Conservation (phyloP, 1,140 invertebrate genomes). For the Metaphire vulgaris region DNA sequence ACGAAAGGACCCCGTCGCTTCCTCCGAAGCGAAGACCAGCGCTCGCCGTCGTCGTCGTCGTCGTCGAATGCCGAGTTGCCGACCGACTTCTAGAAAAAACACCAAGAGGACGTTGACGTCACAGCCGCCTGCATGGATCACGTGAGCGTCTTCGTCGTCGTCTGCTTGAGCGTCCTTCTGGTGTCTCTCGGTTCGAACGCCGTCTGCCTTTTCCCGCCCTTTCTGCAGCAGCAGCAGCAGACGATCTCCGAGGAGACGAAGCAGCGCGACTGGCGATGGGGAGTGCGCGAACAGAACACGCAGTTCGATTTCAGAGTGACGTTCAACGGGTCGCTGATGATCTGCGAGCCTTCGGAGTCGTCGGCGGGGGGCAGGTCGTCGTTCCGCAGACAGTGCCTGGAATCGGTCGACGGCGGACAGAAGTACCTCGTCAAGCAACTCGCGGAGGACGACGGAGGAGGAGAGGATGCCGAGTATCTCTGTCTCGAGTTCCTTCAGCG, state of each 20-base stretch:
- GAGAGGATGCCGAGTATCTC: background rate
- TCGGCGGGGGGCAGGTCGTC: background rate
- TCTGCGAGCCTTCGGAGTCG: background rate
- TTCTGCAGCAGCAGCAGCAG: background rate
- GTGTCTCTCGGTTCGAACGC: background rate
- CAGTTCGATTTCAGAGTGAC: background rate
- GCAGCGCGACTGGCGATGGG: background rate
- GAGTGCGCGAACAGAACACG: background rate
- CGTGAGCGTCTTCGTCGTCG: background rate
- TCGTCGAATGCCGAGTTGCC: too few species aligned
- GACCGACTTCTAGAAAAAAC: too few species aligned
- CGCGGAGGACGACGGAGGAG: background rate
- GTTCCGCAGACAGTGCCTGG: background rate
- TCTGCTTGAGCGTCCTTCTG: background rate
- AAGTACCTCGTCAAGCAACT: background rate
- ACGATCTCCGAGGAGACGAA: background rate
- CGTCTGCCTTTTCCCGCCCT: background rate
- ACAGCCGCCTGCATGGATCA: background rate
- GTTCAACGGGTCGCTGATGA: background rate
- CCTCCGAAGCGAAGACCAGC: too few species aligned
- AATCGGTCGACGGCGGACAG: background rate
- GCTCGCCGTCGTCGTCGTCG: too few species aligned
- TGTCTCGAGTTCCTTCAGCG: background rate
- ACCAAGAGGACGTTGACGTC: background rate
- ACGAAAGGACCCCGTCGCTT: too few species aligned